Evolutionary conservation across 2,113 vertebrate species (phyloP).

Genomic region (Amphiprion percula): DNA sequence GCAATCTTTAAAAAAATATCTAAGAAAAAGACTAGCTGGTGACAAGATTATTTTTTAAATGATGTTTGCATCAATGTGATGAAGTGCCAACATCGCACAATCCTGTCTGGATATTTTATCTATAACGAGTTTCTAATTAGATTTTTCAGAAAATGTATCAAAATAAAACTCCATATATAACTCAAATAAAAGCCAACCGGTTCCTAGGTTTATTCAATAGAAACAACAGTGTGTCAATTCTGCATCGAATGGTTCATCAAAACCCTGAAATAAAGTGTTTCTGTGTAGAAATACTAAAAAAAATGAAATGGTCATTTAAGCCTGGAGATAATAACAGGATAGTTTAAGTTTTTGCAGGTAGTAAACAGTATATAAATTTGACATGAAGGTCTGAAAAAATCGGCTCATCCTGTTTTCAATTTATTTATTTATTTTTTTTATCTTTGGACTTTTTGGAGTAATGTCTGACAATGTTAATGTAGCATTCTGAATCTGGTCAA

Average conservation of each 20-base stretch:
- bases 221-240: background rate
- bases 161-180: background rate
- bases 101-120: background rate
- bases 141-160: constrained; percentile 1
- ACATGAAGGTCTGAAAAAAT: background rate
- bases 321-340: too few relatives aligned
- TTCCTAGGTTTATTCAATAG: background rate
- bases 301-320: too few relatives aligned
- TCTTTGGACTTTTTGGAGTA: background rate
- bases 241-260: too few relatives aligned
- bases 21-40: background rate
- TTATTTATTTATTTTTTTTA: background rate
- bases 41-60: background rate
- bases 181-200: constrained; percentile 1
- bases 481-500: background rate
- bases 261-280: background rate
- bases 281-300: background rate
- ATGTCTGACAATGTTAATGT: background rate
- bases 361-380: too few relatives aligned
- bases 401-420: too few relatives aligned
- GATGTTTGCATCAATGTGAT: constrained; percentile 30
- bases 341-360: too few relatives aligned
- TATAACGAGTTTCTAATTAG: background rate
- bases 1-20: background rate
- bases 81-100: constrained; percentile 10